Evolutionary conservation across 2,113 vertebrate species (phyloP), one percentile per base, ranked within the genome.

Genomic region (Misgurnus anguillicaudatus): DNA sequence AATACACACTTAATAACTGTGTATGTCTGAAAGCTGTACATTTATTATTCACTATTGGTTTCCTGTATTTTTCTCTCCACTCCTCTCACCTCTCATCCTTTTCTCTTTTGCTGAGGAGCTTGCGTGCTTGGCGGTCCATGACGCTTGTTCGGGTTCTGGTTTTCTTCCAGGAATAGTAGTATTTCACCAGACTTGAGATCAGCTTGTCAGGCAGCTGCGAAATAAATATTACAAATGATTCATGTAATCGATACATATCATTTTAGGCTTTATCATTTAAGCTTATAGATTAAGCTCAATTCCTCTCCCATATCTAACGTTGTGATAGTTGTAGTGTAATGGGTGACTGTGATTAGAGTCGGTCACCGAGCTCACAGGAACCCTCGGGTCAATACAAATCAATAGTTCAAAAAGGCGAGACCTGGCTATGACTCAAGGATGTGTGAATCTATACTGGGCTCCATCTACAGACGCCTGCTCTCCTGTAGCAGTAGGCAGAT

Each of bases 101-200:
- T 87, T 96, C 96, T 65, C 94, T 92, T 70, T 95, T 95, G 92
- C 79, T 94, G 71, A 95, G 87, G 76, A 96, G 91, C 75, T 93
- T 91, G 66, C 95, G 91, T 16, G 95, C 96, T 89, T 97, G 95
- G 9, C 96, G 87, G 86, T 97, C 96, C 96, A 97, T 97, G 79
- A 97, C 95, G 0, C 95, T 96, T 21, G 95, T 97, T 31, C 95
- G 92, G 84, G 92, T 95, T 2, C 95, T 89, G 0, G 95, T 97
- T 87, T 97, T 96, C 90, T 96, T 97, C 95, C 95, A 97, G 53
- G 94, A 94, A 87, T 97, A 97, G 87, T 97, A 97, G 84, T 97
- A 96, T 82, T 95, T 96, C 60, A 97, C 96, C 83, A 97, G 88
- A 87, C 94, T 96, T 84, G 95, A 94, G 83, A 97, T 96, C 81